Evolutionary conservation across 2,888 invertebrate genomes (phyloP).

Genomic region (Sinotaia quadrata): DNA sequence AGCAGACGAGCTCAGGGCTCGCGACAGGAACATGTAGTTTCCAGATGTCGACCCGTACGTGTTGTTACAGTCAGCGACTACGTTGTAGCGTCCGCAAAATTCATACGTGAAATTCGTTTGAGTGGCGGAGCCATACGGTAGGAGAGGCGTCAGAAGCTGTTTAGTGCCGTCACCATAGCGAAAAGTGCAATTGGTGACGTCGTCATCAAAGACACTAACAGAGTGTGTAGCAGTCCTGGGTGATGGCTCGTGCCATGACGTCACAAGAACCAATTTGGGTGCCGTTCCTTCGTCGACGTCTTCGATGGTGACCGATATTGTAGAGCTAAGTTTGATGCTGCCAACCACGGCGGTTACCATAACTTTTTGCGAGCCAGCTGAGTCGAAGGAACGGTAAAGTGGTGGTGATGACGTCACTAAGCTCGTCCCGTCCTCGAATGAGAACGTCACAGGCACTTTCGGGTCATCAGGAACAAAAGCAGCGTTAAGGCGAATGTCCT

Average conservation of each 20-base stretch:
- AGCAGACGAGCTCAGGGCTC: constrained; percentile 42
- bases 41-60: constrained; percentile 50
- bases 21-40: constrained; percentile 42
- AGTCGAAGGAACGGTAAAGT: constrained; percentile 57
- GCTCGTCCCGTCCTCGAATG: constrained; percentile 59
- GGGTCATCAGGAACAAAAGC: constrained; percentile 41
- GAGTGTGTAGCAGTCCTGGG: constrained; percentile 36
- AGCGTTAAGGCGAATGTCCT: constrained; percentile 54
- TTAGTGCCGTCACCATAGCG: constrained; percentile 43
- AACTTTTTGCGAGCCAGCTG: constrained; percentile 53
- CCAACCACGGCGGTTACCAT: constrained; percentile 49
- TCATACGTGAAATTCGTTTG: constrained; percentile 43
- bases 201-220: constrained; percentile 46
- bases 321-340: constrained; percentile 35
- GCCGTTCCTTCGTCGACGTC: constrained; percentile 54
- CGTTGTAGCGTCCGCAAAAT: constrained; percentile 51
- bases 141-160: constrained; percentile 8
- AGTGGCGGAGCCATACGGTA: constrained; percentile 38
- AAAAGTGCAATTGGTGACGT: constrained; percentile 45
- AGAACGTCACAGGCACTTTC: constrained; percentile 46
- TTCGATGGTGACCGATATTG: constrained; percentile 46
- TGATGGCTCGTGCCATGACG: constrained; percentile 38
- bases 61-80: constrained; percentile 54
- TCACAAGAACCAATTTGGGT: constrained; percentile 48
- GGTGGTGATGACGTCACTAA: constrained; percentile 35